Evolutionary conservation across 1,140 invertebrate genomes (phyloP).

Genomic region (Drosophila nigrodunni): DNA sequence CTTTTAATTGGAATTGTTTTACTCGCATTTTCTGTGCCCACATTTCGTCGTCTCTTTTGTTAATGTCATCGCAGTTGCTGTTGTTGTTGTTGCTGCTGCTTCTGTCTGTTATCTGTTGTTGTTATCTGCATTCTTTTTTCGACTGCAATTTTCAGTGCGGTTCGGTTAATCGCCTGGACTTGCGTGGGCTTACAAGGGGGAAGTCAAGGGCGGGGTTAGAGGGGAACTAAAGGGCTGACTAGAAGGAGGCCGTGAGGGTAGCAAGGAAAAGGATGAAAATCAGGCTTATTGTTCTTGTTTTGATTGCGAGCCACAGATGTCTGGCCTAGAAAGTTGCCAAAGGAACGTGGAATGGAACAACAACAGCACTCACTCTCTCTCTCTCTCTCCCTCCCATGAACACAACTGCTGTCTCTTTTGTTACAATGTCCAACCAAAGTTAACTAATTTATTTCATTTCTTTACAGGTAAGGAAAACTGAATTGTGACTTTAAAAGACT

Average conservation of each 20-base stretch:
- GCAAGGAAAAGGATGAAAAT: not conserved
- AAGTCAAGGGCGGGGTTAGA: not conserved
- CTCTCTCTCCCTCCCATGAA: not conserved
- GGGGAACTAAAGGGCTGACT: not conserved
- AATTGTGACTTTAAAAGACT: constrained; percentile 12
- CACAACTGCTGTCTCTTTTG: not conserved
- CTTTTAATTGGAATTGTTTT: constrained; percentile 75
- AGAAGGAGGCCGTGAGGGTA: too few relatives aligned
- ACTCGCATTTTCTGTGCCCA: constrained; percentile 58
- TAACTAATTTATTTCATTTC: constrained; percentile 13
- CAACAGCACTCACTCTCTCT: not conserved
- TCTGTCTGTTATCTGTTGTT: constrained; percentile 62
- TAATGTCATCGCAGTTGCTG: constrained; percentile 37
- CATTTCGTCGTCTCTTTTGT: constrained; percentile 56
- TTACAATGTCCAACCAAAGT: not conserved
- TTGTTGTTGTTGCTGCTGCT: constrained; percentile 27
- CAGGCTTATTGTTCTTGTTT: constrained; percentile 66
- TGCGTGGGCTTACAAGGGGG: constrained; percentile 66
- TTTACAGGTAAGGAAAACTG: constrained; percentile 43
- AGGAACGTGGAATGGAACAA: constrained; percentile 15
- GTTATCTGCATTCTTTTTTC: constrained; percentile 65
- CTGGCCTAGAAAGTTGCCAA: constrained; percentile 42
- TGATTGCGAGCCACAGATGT: constrained; percentile 73
- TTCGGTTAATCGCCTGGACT: constrained; percentile 64
- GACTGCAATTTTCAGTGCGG: constrained; percentile 66